Evolutionary conservation across 1,140 invertebrate genomes (phyloP), one percentile per base, ranked within the genome.

Genomic region (Helicoverpa zea): DNA sequence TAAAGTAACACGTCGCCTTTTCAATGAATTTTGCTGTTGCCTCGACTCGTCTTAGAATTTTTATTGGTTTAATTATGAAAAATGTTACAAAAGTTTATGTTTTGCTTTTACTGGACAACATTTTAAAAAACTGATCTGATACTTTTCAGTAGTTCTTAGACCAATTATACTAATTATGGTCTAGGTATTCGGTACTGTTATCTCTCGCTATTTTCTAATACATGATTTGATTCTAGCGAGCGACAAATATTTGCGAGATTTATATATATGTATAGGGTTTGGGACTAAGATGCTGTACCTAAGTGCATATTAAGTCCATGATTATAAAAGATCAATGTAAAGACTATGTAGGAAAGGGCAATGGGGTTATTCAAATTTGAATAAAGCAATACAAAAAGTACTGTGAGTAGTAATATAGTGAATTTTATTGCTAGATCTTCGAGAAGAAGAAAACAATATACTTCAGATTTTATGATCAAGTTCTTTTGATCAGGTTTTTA

Each of bases 1-100:
- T 83, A 52, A 85, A 81, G 77, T 72, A 83, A 58, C 68, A 81
- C 76, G 81, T 81, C 80, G 81, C 82, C 83, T 87, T 85, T 86
- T 82, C 74, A 87, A 83, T 84, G 76, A 84, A 83, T 77, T 83
- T 76, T 74, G 75, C 49, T 18, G 43, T 16, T 68, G 64, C 43
- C 43, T 51, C 11, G 16, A 35, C 18, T 59, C 13, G 66, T 49
- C 29, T 79, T 63, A 35, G 43, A 66, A 66, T 66, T 29, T 66
- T 68, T 68, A 68, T 68, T 68, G 16, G 64, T 68, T 68, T 47
- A 49, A 68, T 68, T 16, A 68, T 49, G 14, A 16, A 64, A 49
- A 49, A 49, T 68, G 43, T 49, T 68, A 49, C 1, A 9, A 74
- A 74, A 43, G 35, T 43, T 9, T 43, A 43, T 9, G 7, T 43